These are phyloP conservation scores for Numida meleagris DNA, from an alignment of 2,113 vertebrate genomes.

Conservation along the genomic window DNA sequence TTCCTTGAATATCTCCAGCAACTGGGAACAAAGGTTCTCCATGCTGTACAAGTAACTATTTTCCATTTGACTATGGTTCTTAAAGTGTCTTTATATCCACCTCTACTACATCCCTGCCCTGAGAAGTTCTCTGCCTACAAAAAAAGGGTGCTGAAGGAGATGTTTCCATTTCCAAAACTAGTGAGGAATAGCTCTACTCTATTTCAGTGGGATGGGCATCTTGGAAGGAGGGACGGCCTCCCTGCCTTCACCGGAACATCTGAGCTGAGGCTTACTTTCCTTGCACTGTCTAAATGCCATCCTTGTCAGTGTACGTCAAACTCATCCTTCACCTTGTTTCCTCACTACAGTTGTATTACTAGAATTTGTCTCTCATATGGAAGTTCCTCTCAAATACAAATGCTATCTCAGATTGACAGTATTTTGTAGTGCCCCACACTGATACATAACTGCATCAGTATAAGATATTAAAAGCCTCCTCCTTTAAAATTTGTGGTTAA, in stretches of 20 bases:
- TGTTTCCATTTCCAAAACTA: neutral
- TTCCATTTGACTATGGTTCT: neutral
- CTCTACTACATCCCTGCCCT: neutral
- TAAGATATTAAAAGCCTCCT: neutral
- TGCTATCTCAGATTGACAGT: neutral
- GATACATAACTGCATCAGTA: neutral
- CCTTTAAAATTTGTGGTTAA: slow-evolving; percentile 16
- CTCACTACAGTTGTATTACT: neutral
- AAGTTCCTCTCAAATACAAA: neutral
- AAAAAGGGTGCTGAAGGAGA: neutral
- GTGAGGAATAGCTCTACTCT: neutral
- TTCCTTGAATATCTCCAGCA: neutral
- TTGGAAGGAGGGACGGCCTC: neutral
- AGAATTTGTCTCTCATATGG: neutral
- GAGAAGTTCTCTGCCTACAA: neutral
- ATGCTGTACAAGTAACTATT: neutral
- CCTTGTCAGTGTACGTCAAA: neutral
- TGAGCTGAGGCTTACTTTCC: neutral
- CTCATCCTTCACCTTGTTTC: neutral
- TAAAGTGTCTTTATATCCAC: neutral
- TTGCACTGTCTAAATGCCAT: neutral
- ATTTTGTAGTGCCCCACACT: neutral
- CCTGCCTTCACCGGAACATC: neutral
- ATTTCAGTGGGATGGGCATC: neutral
- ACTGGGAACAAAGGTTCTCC: neutral